A percentile compares a stretch with the other conserved stretches of the same genome.
phyloP scores from a whole-genome alignment of 2,888 invertebrate species.

The Stenchaetothrips biformis region DNA sequence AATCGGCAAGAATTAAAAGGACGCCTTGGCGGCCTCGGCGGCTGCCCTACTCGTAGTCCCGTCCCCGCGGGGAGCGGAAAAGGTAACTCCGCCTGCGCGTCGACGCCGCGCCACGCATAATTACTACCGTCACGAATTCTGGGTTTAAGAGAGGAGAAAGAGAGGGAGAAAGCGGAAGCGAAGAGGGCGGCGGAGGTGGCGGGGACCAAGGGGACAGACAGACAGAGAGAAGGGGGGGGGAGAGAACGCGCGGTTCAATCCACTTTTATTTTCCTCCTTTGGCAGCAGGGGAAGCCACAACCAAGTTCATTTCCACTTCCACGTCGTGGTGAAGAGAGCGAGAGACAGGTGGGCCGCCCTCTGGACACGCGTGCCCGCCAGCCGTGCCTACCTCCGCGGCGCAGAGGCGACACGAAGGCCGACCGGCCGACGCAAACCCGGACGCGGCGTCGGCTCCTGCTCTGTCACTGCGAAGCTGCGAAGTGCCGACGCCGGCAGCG shows the following conservation, averaged over 20 bases:
- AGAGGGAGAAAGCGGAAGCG: slow-evolving; percentile 33
- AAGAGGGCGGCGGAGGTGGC: slow-evolving; percentile 34
- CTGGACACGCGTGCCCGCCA: not conserved
- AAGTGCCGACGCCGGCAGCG: no score
- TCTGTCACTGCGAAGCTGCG: not conserved
- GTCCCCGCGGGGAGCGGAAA: no score
- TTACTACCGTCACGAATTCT: slow-evolving; percentile 50
- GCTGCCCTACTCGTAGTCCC: no score
- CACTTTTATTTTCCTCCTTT: not conserved
- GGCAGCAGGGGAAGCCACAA: not conserved
- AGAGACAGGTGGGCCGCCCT: no score
- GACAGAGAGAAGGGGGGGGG: slow-evolving; percentile 33
- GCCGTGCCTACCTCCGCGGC: not conserved
- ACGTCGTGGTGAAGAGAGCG: no score
- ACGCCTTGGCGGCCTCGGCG: no score
- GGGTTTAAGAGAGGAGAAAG: slow-evolving; percentile 35
- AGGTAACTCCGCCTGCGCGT: no score
- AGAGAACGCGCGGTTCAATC: not conserved
- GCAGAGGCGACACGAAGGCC: no score
- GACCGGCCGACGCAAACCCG: not conserved
- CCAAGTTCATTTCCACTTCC: slow-evolving; percentile 11
- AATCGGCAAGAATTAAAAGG: no score
- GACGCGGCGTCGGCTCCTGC: not conserved
- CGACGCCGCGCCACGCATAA: no score
- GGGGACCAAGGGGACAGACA: slow-evolving; percentile 33